Evolutionary conservation across 2,888 invertebrate species (phyloP).

Genomic region (Agonopterix subpropinquella): DNA sequence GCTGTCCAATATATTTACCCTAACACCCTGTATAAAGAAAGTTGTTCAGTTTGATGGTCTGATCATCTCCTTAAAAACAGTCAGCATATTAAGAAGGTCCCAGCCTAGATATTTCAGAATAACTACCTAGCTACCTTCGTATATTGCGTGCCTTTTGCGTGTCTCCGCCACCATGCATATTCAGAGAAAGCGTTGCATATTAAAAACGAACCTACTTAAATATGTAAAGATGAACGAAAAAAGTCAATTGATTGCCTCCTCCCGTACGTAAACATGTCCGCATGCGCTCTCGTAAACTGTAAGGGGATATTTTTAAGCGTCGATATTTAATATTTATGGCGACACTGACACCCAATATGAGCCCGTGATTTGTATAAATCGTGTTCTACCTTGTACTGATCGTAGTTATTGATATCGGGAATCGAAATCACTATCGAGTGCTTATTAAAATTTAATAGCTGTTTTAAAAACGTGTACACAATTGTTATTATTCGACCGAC

Average conservation of each 20-base stretch:
- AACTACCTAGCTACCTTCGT: no score
- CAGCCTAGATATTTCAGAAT: no score
- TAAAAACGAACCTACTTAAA: not conserved
- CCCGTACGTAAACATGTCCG: conserved; percentile 68
- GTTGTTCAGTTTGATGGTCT: no score
- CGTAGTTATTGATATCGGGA: conserved; percentile 29
- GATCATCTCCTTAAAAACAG: no score
- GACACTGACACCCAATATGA: conserved; percentile 72
- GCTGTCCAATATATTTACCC: no score
- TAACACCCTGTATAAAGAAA: no score
- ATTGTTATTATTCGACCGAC: no score
- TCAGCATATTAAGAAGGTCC: no score
- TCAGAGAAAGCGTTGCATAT: not conserved
- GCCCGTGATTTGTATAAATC: conserved; percentile 59
- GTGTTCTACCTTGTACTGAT: conserved; percentile 27
- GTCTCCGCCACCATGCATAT: no score
- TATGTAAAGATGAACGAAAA: conserved; percentile 48
- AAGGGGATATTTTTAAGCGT: conserved; percentile 72
- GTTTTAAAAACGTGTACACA: no score
- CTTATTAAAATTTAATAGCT: conserved; percentile 5
- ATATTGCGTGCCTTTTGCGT: no score
- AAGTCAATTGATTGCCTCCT: conserved; percentile 62
- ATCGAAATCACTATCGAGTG: conserved; percentile 6
- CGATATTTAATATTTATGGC: conserved; percentile 75
- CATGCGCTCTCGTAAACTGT: conserved; percentile 68